Evolutionary conservation across 2,888 invertebrate genomes (phyloP).

Genomic region (Panzeria rudis): DNA sequence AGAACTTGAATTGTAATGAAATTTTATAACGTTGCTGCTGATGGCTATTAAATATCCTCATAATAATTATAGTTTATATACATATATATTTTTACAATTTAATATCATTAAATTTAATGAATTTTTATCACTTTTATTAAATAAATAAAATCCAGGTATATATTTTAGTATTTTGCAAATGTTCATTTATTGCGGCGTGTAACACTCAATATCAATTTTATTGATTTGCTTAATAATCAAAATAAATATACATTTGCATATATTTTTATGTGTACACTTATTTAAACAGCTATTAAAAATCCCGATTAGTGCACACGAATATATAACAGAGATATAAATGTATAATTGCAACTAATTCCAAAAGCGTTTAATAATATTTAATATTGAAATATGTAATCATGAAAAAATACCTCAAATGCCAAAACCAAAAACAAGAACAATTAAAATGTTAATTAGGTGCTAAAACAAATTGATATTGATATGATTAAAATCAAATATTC

Average conservation of each 20-base stretch:
- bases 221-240: conserved; percentile 62
- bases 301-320: conserved; percentile 32
- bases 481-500: conserved; percentile 67
- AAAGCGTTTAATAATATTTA: conserved; percentile 43
- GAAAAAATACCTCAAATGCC: conserved; percentile 23
- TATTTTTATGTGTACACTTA: background rate
- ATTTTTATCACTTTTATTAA: conserved; percentile 69
- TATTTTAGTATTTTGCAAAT: background rate
- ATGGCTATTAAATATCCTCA: conserved; percentile 16
- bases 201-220: conserved; percentile 63
- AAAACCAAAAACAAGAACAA: conserved; percentile 41
- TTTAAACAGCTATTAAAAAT: conserved; percentile 30
- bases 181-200: conserved; percentile 13
- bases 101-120: conserved; percentile 71
- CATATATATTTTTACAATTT: conserved; percentile 50
- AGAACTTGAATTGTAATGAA: conserved; percentile 28
- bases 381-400: conserved; percentile 16
- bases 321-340: conserved; percentile 35
- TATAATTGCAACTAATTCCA: conserved; percentile 64
- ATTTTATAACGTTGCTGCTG: conserved; percentile 33
- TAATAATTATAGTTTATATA: background rate
- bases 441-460: conserved; percentile 69
- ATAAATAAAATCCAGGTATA: conserved; percentile 27
- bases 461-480: conserved; percentile 69
- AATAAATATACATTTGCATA: background rate